These are phyloP conservation scores for Tretioscincus oriximinensis DNA, from an alignment of 2,113 vertebrate genomes.

Conservation along the genomic window DNA sequence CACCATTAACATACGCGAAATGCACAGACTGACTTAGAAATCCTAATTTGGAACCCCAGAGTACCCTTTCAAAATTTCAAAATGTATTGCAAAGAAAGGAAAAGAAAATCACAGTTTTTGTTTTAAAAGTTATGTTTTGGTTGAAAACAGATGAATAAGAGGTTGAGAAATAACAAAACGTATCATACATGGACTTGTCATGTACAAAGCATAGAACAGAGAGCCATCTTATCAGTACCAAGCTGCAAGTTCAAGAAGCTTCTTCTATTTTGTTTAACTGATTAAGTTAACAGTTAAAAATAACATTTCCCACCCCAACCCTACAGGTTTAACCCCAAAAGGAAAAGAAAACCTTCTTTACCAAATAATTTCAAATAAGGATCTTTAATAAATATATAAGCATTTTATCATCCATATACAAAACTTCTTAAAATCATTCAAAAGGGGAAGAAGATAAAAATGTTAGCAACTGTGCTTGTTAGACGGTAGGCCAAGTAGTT, in stretches of 20 bases:
- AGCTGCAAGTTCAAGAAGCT: conserved; percentile 65
- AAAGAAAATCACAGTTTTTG: conserved; percentile 76
- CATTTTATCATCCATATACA: conserved; percentile 82
- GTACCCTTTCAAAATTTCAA: conserved; percentile 90
- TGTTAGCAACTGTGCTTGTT: conserved; percentile 72
- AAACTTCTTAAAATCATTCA: conserved; percentile 78
- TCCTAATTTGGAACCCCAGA: conserved; percentile 84
- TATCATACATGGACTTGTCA: conserved; percentile 68
- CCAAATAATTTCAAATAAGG: conserved; percentile 82
- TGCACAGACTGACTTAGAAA: conserved; percentile 83
- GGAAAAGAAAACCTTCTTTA: conserved; percentile 66
- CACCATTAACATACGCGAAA: conserved; percentile 90
- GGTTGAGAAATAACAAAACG: conserved; percentile 70
- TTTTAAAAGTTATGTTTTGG: conserved; percentile 72
- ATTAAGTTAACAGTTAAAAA: conserved; percentile 56
- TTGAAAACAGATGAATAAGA: conserved; percentile 78
- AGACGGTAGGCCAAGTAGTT: conserved; percentile 51
- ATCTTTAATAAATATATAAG: conserved; percentile 86
- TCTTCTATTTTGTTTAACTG: conserved; percentile 46
- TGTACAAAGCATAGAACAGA: conserved; percentile 71
- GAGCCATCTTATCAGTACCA: conserved; percentile 77
- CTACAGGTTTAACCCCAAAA: conserved; percentile 54
- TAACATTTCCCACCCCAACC: conserved; percentile 51
- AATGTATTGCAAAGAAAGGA: conserved; percentile 79
- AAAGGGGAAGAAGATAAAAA: conserved; percentile 75